phyloP scores from a whole-genome alignment of 2,113 vertebrate genomes.

The Myotis brandtii region DNA sequence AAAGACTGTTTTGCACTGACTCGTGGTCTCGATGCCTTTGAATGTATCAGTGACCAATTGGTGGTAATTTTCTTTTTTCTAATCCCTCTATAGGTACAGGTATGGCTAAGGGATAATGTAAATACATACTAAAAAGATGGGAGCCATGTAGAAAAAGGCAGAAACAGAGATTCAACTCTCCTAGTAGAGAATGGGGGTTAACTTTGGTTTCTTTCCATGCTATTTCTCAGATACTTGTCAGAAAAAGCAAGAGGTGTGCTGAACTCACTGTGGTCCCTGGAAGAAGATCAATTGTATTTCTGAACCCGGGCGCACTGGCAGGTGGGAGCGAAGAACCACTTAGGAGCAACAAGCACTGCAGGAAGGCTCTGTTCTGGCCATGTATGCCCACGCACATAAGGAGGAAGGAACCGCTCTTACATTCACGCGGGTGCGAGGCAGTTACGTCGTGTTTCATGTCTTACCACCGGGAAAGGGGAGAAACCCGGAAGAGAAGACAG shows the following conservation, averaged over 20 bases:
- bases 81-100: not conserved
- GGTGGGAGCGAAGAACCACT: not conserved
- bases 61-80: not conserved
- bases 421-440: not conserved
- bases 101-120: not conserved
- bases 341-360: not conserved
- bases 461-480: not conserved
- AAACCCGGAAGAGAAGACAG: not conserved
- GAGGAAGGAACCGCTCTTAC: not conserved
- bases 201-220: not conserved
- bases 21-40: not conserved
- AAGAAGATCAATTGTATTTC: constrained; percentile 35
- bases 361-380: not conserved
- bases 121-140: not conserved
- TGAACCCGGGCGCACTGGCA: not conserved
- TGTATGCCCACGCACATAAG: not conserved
- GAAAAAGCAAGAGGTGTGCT: not conserved
- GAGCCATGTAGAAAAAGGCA: not conserved
- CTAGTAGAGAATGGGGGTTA: not conserved
- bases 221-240: not conserved
- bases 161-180: not conserved
- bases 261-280: not conserved
- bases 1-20: not conserved
- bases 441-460: not conserved
- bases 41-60: not conserved